phyloP scores from a whole-genome alignment of 2,888 invertebrate genomes.

The Sicus ferrugineus region DNA sequence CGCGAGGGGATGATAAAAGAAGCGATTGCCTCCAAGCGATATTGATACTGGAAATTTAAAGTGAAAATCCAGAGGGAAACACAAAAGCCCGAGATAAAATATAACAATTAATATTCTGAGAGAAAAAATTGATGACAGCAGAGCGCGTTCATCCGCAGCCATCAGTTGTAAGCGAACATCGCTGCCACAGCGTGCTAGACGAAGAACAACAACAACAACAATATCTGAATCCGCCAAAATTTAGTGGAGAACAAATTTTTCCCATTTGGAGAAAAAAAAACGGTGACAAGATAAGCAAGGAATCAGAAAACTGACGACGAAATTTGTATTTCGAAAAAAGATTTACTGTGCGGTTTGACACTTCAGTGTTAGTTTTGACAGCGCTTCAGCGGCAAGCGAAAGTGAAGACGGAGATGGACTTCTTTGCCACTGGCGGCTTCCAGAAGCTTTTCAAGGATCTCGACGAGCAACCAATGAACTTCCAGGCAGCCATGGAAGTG shows the following conservation, averaged over 20 bases:
- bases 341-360: neutral
- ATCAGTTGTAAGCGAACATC: constrained; percentile 24
- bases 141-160: neutral
- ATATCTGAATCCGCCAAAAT: constrained; percentile 11
- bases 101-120: constrained; percentile 3
- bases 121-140: constrained; percentile 9
- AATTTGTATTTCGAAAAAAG: constrained; percentile 7
- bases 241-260: neutral
- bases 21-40: constrained; percentile 16
- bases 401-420: constrained; percentile 53
- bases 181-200: neutral
- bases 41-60: constrained; percentile 24
- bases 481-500: neutral
- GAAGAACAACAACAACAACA: neutral
- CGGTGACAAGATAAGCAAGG: neutral
- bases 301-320: neutral
- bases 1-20: constrained; percentile 27
- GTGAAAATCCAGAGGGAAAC: neutral
- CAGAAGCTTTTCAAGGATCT: constrained; percentile 62
- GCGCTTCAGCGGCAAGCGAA: neutral
- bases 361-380: constrained; percentile 1
- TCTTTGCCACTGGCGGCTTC: constrained; percentile 63
- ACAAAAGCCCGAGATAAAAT: neutral
- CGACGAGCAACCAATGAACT: constrained; percentile 46
- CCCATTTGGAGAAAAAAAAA: neutral